Evolutionary conservation across 2,797 vertebrate species (phyloP).

Genomic region (Octomys mimax): DNA sequence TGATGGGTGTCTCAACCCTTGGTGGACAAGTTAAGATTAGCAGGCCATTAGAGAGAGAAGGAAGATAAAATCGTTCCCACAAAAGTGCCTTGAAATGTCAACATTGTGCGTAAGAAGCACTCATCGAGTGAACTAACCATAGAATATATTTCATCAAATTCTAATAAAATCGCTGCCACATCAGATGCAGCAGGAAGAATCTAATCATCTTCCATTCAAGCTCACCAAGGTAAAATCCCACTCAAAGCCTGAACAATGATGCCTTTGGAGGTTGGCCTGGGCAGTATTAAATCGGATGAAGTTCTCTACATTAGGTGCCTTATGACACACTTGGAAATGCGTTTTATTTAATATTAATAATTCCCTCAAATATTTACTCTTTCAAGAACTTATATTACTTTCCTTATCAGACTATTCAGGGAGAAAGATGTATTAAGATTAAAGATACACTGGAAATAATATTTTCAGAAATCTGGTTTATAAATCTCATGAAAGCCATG

Average conservation of each 20-base stretch:
- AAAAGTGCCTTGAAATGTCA: background rate
- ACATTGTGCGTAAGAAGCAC: background rate
- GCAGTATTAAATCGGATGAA: slow-evolving; percentile 74
- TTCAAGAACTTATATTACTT: slow-evolving; percentile 81
- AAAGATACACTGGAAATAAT: slow-evolving; percentile 77
- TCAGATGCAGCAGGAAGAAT: slow-evolving; percentile 55
- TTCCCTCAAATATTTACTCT: slow-evolving; percentile 78
- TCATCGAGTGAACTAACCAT: slow-evolving; percentile 26
- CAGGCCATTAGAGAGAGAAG: background rate
- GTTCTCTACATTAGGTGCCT: slow-evolving; percentile 67
- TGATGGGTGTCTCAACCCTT: background rate
- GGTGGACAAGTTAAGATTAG: background rate
- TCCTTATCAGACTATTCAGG: slow-evolving; percentile 76
- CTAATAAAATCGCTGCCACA: slow-evolving; percentile 62
- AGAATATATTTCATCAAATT: slow-evolving; percentile 28
- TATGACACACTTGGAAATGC: slow-evolving; percentile 74
- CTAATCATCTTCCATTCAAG: background rate
- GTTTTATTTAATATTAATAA: slow-evolving; percentile 82
- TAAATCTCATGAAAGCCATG: slow-evolving; percentile 68
- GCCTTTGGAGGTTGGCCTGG: background rate
- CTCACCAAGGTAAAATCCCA: slow-evolving; percentile 59
- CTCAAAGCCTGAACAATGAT: slow-evolving; percentile 42
- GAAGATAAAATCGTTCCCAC: background rate
- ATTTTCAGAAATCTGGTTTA: slow-evolving; percentile 78
- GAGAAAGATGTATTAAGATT: slow-evolving; percentile 82